Evolutionary conservation across 2,797 vertebrate species (phyloP).

Genomic region (Lates japonicus): DNA sequence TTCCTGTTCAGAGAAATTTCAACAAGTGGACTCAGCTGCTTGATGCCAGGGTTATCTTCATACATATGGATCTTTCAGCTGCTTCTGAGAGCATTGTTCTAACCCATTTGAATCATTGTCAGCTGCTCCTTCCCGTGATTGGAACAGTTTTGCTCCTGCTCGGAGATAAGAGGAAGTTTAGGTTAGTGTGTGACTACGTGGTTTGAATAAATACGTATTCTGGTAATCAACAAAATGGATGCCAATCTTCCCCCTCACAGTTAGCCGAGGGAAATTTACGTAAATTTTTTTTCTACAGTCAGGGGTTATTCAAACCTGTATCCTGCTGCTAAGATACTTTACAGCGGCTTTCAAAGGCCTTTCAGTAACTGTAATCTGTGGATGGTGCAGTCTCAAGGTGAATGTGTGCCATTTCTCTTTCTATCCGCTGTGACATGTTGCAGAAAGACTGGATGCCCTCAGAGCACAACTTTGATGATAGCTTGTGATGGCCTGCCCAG

Average conservation of each 20-base stretch:
- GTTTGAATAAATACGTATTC: slow-evolving; percentile 37
- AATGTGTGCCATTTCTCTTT: slow-evolving; percentile 71
- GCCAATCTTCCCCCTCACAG: slow-evolving; percentile 2
- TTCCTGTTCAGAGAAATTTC: slow-evolving; percentile 50
- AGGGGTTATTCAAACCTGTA: slow-evolving; percentile 21
- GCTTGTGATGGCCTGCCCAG: slow-evolving; percentile 83
- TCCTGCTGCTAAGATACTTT: slow-evolving; percentile 16
- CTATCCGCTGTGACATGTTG: slow-evolving; percentile 72
- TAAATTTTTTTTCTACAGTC: slow-evolving; percentile 1
- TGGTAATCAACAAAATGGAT: slow-evolving; percentile 29
- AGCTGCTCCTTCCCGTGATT: slow-evolving; percentile 62
- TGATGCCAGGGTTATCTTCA: slow-evolving; percentile 58
- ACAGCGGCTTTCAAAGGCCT: slow-evolving; percentile 13
- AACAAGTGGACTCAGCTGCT: slow-evolving; percentile 73
- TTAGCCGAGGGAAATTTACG: neutral
- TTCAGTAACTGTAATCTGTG: slow-evolving; percentile 23
- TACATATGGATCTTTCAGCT: slow-evolving; percentile 67
- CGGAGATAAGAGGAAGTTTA: slow-evolving; percentile 43
- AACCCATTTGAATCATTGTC: slow-evolving; percentile 66
- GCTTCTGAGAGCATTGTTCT: slow-evolving; percentile 61
- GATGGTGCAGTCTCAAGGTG: slow-evolving; percentile 59
- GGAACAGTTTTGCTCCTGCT: slow-evolving; percentile 44
- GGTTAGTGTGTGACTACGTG: slow-evolving; percentile 8
- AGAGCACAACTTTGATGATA: slow-evolving; percentile 83
- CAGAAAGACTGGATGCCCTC: slow-evolving; percentile 77